Evolutionary conservation across 2,888 invertebrate species (phyloP).

Genomic region (Drosophila cyrtoloma): DNA sequence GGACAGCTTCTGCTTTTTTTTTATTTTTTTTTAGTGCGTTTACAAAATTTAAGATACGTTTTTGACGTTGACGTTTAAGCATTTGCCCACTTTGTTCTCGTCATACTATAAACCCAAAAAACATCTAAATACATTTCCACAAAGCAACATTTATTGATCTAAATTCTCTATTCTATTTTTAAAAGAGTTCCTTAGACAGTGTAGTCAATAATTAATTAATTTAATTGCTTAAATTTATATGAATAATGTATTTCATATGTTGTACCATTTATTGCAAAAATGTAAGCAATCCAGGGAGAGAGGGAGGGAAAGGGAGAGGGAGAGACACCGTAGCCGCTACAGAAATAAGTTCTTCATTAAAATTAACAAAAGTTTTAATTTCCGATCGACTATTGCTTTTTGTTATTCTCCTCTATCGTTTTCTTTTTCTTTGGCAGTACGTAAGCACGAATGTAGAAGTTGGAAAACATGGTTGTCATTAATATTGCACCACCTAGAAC

Average conservation of each 20-base stretch:
- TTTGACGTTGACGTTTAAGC: neutral
- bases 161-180: neutral
- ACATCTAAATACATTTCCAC: neutral
- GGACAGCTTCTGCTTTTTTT: too few relatives aligned
- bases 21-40: neutral
- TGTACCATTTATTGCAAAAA: neutral
- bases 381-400: neutral
- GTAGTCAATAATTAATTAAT: too few relatives aligned
- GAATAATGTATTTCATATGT: neutral
- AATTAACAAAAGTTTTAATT: neutral
- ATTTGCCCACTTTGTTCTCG: neutral
- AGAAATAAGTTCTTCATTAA: neutral
- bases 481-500: slow-evolving; percentile 16
- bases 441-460: slow-evolving; percentile 48
- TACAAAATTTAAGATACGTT: neutral
- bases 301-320: neutral
- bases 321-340: neutral
- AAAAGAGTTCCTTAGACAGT: too few relatives aligned
- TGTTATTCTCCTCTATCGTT: neutral
- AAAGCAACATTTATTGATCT: neutral
- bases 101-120: neutral
- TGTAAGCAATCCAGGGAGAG: neutral
- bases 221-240: neutral
- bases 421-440: slow-evolving; percentile 8
- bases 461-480: slow-evolving; percentile 55